These are phyloP conservation scores for Drosophila multiciliata DNA, from an alignment of 2,888 invertebrate species.

Conservation along the genomic window DNA sequence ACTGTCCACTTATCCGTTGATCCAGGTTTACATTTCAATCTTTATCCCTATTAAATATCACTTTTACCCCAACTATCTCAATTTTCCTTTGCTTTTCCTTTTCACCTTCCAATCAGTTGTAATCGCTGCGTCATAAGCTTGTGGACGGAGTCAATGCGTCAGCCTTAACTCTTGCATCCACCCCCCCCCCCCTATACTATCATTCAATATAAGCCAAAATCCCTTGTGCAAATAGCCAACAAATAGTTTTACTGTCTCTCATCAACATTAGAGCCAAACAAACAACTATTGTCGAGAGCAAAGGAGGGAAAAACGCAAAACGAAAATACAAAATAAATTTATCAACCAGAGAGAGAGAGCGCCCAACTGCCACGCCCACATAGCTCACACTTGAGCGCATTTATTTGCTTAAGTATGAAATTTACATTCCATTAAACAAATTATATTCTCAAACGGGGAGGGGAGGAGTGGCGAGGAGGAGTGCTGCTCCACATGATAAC, in stretches of 20 bases:
- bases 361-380: slow-evolving; percentile 45
- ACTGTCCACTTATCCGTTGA: slow-evolving; percentile 4
- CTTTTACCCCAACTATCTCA: slow-evolving; percentile 18
- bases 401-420: slow-evolving; percentile 80
- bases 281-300: slow-evolving; percentile 45
- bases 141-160: slow-evolving; percentile 22
- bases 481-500: slow-evolving; percentile 52
- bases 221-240: slow-evolving; percentile 55
- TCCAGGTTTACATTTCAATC: slow-evolving; percentile 7
- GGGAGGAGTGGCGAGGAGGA: too few relatives aligned
- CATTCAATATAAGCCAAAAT: slow-evolving; percentile 33
- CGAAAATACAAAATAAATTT: slow-evolving; percentile 39
- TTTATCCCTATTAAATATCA: slow-evolving; percentile 33
- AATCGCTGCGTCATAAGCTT: slow-evolving; percentile 39
- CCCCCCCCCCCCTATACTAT: not conserved
- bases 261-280: slow-evolving; percentile 39
- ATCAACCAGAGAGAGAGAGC: slow-evolving; percentile 11
- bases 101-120: slow-evolving; percentile 40
- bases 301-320: slow-evolving; percentile 19
- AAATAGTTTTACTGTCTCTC: slow-evolving; percentile 54
- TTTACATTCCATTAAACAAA: slow-evolving; percentile 82
- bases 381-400: slow-evolving; percentile 60
- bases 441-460: slow-evolving; percentile 64
- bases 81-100: slow-evolving; percentile 1
- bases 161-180: slow-evolving; percentile 9